Conservation (phyloP, 2,888 invertebrate species). For the Apamea sordens region DNA sequence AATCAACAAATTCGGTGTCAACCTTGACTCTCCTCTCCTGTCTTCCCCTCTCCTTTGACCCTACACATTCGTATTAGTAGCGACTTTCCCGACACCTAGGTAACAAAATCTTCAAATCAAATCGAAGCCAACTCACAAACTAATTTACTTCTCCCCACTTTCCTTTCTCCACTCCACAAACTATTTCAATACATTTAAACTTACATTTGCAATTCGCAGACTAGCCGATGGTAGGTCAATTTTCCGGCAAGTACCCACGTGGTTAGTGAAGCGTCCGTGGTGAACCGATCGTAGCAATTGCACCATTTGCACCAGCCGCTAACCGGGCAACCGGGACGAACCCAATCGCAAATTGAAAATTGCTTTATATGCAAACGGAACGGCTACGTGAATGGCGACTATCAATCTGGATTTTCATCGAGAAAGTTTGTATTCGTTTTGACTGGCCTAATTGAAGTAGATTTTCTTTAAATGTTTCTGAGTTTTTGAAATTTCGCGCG, state of each 20-base stretch:
- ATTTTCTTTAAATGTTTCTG: not conserved
- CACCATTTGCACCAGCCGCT: constrained; percentile 50
- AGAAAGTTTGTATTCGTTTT: constrained; percentile 23
- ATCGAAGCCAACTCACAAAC: not conserved
- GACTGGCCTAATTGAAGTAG: not conserved
- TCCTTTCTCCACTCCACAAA: not conserved
- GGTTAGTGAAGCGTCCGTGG: constrained; percentile 41
- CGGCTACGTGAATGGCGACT: constrained; percentile 49
- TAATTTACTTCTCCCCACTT: not conserved
- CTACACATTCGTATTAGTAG: not conserved
- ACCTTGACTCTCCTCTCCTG: not conserved
- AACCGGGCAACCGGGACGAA: constrained; percentile 40
- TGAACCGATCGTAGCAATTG: constrained; percentile 55
- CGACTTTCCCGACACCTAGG: no score
- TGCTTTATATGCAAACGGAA: constrained; percentile 70
- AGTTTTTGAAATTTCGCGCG: not conserved
- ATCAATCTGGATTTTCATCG: constrained; percentile 60
- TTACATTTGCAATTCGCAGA: constrained; percentile 33
- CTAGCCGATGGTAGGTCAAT: constrained; percentile 48
- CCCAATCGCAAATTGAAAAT: constrained; percentile 70
- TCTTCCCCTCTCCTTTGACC: not conserved
- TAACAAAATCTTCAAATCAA: not conserved
- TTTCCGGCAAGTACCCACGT: constrained; percentile 58
- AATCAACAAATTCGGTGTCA: no score
- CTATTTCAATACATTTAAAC: constrained; percentile 17